Conservation (phyloP, 2,888 invertebrate species). For the Arctia plantaginis region DNA sequence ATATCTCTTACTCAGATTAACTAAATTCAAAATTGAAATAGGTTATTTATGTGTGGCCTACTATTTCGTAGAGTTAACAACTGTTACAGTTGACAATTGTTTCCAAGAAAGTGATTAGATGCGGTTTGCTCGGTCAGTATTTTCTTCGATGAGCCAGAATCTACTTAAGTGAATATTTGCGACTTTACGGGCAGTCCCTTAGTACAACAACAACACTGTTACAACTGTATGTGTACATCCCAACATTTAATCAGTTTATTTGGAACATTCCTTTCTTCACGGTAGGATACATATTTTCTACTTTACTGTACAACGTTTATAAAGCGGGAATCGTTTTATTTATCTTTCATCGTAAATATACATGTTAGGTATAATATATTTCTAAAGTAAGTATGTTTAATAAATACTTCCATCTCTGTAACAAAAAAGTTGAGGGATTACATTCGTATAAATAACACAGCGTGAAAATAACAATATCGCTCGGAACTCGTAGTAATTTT, state of each 20-base stretch:
- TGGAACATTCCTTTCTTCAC: conserved; percentile 28
- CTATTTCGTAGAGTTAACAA: no score
- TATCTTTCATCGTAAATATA: conserved; percentile 12
- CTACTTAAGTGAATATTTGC: conserved; percentile 51
- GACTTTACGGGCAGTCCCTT: conserved; percentile 26
- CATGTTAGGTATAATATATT: conserved; percentile 5
- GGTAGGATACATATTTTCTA: conserved; percentile 8
- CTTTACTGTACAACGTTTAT: conserved; percentile 25
- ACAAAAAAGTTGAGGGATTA: conserved; percentile 50
- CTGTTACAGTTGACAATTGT: conserved; percentile 29
- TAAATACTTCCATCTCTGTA: conserved; percentile 38
- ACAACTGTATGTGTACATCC: conserved; percentile 12
- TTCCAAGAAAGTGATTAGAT: conserved; percentile 49
- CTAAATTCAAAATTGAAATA: conserved; percentile 32
- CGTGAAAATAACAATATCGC: conserved; percentile 72
- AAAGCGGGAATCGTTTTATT: not conserved
- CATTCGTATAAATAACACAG: conserved; percentile 60
- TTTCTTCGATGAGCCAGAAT: conserved; percentile 23
- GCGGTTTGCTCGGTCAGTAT: conserved; percentile 45
- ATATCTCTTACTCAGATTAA: conserved; percentile 23
- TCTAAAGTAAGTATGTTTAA: conserved; percentile 21
- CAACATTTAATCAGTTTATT: conserved; percentile 42
- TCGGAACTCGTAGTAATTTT: conserved; percentile 73
- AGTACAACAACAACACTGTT: no score
- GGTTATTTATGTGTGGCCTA: conserved; percentile 34